Percentiles rank a stretch among this genome's conserved stretches.
Conservation (phyloP, 1,140 invertebrate genomes). For the Pemphigus obesinymphae region DNA sequence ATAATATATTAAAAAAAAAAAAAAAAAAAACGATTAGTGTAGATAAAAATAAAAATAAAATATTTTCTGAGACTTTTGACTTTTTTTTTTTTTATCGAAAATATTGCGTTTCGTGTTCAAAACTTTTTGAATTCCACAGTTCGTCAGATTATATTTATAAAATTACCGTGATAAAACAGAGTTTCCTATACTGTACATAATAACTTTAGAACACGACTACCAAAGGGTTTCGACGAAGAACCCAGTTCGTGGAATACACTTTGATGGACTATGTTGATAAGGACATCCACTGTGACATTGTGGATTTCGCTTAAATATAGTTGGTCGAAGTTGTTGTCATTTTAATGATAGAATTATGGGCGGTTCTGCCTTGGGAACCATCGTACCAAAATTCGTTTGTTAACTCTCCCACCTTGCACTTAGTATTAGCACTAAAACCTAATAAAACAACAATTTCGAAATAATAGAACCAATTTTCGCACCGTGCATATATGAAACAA, state of each 20-base stretch:
- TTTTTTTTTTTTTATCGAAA: too few species aligned
- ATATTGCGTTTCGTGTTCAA: neutral
- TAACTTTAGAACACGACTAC: neutral
- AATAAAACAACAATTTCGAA: neutral
- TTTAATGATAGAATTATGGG: neutral
- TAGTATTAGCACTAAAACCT: neutral
- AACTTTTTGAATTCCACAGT: neutral
- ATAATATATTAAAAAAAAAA: too few species aligned
- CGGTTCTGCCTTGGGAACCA: neutral
- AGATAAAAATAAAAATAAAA: too few species aligned
- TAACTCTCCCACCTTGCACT: neutral
- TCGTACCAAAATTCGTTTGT: neutral
- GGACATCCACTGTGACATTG: too few species aligned
- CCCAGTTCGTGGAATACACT: neutral
- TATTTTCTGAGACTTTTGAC: too few species aligned
- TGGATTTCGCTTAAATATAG: neutral
- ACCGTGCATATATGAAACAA: too few species aligned
- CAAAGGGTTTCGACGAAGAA: neutral
- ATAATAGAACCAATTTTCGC: neutral
- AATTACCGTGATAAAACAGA: neutral
- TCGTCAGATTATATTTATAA: neutral
- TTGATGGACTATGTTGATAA: neutral
- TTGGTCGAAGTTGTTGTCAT: neutral
- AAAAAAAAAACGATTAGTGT: too few species aligned
- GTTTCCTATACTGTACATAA: neutral